These are phyloP conservation scores for Pyrocephalus nanus DNA, from an alignment of 2,797 vertebrate genomes.

Conservation along the genomic window DNA sequence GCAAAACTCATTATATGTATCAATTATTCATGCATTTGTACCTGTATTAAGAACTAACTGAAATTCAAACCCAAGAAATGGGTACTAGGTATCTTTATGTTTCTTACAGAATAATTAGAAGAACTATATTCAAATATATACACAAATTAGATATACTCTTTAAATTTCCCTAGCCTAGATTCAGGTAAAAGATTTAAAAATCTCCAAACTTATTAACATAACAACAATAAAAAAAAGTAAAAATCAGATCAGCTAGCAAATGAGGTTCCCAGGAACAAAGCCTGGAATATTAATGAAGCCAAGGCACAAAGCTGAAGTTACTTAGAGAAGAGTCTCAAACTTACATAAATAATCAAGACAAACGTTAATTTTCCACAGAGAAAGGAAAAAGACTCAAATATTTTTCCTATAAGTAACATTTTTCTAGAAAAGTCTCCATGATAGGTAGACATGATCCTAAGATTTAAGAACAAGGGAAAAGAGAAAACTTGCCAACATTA, in stretches of 20 bases:
- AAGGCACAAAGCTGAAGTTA: not conserved
- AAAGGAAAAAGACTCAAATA: not conserved
- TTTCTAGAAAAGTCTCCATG: not conserved
- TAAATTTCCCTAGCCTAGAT: not conserved
- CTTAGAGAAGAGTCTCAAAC: not conserved
- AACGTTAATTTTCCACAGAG: not conserved
- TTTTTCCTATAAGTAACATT: not conserved
- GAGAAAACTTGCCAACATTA: constrained; percentile 50
- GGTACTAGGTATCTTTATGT: not conserved
- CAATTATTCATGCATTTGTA: not conserved
- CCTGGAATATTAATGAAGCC: not conserved
- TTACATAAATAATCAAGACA: not conserved
- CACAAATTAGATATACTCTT: not conserved
- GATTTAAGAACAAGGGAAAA: not conserved
- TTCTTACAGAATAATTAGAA: not conserved
- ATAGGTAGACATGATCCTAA: not conserved
- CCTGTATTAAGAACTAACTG: not conserved
- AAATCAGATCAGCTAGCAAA: not conserved
- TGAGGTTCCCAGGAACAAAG: not conserved
- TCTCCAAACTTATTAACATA: not conserved
- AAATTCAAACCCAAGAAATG: not conserved
- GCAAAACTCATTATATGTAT: not conserved
- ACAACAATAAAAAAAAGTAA: not conserved
- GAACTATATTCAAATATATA: not conserved
- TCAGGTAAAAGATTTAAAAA: not conserved